Conservation (phyloP, 2,888 invertebrate genomes). For the Biston betularia region DNA sequence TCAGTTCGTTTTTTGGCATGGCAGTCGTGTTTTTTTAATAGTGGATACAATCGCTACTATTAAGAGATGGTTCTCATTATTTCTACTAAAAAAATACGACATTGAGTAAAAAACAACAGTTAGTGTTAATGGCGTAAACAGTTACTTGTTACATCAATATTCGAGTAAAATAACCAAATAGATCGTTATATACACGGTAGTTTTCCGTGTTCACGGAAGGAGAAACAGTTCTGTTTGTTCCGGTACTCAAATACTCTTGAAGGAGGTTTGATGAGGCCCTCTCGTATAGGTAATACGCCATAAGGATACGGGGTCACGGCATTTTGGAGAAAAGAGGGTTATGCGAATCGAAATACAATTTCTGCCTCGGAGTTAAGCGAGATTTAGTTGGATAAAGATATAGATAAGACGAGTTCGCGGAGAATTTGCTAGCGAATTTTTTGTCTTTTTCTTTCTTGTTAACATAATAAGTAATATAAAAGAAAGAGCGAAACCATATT, state of each 20-base stretch:
- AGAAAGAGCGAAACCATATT: slow-evolving; percentile 1
- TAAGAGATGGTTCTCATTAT: too few species aligned
- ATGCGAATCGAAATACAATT: slow-evolving; percentile 20
- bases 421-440: slow-evolving; percentile 14
- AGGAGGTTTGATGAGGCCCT: slow-evolving; percentile 38
- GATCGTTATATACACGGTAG: slow-evolving; percentile 20
- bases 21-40: too few species aligned
- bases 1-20: too few species aligned
- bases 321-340: slow-evolving; percentile 21
- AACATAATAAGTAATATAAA: background rate
- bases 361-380: slow-evolving; percentile 14
- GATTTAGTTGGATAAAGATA: slow-evolving; percentile 19
- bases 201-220: slow-evolving; percentile 31
- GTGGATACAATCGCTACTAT: too few species aligned
- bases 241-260: slow-evolving; percentile 41
- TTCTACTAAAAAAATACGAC: too few species aligned
- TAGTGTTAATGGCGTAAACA: background rate
- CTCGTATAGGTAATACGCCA: slow-evolving; percentile 26
- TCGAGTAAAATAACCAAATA: background rate
- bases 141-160: slow-evolving; percentile 8
- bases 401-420: slow-evolving; percentile 11
- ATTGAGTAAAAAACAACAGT: too few species aligned
- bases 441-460: slow-evolving; percentile 11
- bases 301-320: slow-evolving; percentile 18
- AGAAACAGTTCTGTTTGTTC: slow-evolving; percentile 43